Percentiles rank a stretch among this genome's conserved stretches.
Evolutionary conservation across 2,113 vertebrate genomes (phyloP).

Genomic region (Nothoprocta pentlandii): DNA sequence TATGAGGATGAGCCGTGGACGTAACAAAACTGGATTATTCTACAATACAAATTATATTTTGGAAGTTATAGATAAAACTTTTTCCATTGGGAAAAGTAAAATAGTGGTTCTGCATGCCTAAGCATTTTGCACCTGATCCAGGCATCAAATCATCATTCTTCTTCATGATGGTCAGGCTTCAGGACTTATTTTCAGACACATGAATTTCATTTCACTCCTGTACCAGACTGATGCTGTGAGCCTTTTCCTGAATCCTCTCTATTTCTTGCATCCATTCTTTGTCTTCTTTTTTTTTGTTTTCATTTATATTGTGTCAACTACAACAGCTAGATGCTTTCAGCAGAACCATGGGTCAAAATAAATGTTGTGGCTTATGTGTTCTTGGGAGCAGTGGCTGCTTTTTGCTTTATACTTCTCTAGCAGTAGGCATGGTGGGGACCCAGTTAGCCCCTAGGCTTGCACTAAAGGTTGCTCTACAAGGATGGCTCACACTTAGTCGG

Average conservation of each 20-base stretch:
- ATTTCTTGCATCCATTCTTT: neutral
- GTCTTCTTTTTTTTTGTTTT: neutral
- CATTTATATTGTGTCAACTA: neutral
- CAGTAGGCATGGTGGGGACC: neutral
- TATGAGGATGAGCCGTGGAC: neutral
- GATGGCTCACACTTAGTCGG: neutral
- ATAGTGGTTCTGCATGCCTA: neutral
- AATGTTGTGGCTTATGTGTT: neutral
- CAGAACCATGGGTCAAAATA: neutral
- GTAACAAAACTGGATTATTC: neutral
- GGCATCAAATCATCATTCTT: neutral
- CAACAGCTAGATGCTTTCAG: neutral
- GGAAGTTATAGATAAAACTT: neutral
- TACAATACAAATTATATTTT: neutral
- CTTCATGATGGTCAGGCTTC: neutral
- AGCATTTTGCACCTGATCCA: neutral
- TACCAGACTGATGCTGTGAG: neutral
- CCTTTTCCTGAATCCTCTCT: neutral
- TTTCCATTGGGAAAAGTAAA: neutral
- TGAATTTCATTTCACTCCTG: neutral
- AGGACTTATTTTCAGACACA: neutral
- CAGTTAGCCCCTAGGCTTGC: neutral
- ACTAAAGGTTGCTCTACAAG: neutral
- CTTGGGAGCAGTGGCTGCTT: neutral
- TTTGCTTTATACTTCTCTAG: neutral